Evolutionary conservation across 1,140 invertebrate species (phyloP).

Genomic region (Hestina assimilis): DNA sequence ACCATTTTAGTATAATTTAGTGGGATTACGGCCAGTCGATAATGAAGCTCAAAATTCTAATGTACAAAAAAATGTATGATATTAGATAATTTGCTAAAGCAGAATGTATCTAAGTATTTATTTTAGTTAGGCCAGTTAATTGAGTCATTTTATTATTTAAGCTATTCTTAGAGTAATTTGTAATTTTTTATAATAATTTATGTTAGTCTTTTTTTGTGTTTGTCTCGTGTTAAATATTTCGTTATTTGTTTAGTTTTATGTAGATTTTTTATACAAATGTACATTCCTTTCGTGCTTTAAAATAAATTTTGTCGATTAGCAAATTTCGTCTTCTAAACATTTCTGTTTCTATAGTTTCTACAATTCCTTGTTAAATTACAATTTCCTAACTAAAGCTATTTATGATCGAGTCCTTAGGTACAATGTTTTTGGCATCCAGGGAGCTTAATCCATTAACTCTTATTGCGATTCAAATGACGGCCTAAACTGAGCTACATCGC

Average conservation of each 20-base stretch:
- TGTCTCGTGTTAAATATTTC: constrained; percentile 54
- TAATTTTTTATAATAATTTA: constrained; percentile 51
- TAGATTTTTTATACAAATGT: constrained; percentile 57
- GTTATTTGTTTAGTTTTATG: constrained; percentile 66
- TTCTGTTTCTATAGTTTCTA: not conserved
- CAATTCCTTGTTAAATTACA: no score
- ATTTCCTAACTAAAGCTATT: no score
- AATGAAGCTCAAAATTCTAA: constrained; percentile 68
- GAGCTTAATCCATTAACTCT: no score
- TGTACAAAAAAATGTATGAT: constrained; percentile 67
- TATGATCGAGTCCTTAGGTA: no score
- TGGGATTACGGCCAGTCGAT: constrained; percentile 70
- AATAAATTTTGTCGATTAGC: not conserved
- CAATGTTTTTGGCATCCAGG: no score
- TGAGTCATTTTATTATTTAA: constrained; percentile 61
- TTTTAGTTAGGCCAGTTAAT: constrained; percentile 74
- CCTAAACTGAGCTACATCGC: no score
- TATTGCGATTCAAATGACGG: no score
- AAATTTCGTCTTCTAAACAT: not conserved
- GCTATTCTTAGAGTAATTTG: constrained; percentile 39
- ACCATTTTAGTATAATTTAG: constrained; percentile 55
- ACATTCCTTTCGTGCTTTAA: constrained; percentile 47
- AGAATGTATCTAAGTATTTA: constrained; percentile 68
- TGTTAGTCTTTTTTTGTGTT: constrained; percentile 43
- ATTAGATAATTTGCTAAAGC: constrained; percentile 39